Conservation (phyloP, 2,888 invertebrate species). For the Ditula angustiorana region DNA sequence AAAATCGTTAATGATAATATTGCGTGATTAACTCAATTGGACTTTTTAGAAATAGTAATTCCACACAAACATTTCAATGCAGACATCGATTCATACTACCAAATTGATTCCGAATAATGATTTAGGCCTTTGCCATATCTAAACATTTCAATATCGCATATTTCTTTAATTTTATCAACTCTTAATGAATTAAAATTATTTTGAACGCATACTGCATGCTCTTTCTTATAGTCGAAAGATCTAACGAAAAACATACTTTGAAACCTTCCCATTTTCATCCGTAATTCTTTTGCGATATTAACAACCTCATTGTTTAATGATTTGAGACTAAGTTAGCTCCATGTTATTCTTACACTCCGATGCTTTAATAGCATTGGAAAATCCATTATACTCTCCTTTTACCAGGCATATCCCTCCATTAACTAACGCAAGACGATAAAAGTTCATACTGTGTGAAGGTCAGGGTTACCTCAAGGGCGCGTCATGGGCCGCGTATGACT, state of each 20-base stretch:
- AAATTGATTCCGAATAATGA: no score
- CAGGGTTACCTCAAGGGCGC: conserved; percentile 47
- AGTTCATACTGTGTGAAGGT: conserved; percentile 6
- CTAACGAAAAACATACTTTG: not conserved
- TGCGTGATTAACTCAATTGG: no score
- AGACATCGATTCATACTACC: no score
- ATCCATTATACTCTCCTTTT: not conserved
- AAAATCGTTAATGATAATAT: no score
- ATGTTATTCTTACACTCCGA: not conserved
- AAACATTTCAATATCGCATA: no score
- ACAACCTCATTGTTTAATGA: not conserved
- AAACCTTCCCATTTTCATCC: not conserved
- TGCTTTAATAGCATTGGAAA: not conserved
- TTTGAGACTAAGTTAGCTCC: not conserved
- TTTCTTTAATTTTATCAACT: no score
- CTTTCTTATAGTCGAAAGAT: not conserved
- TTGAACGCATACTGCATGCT: no score
- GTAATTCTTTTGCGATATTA: not conserved
- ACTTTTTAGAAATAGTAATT: no score
- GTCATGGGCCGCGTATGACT: conserved; percentile 39
- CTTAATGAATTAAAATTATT: no score
- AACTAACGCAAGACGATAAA: not conserved
- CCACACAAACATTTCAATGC: no score
- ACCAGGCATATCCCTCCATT: not conserved
- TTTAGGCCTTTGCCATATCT: no score